Percentiles rank a stretch among this genome's conserved stretches.
Evolutionary conservation across 2,113 vertebrate species (phyloP).

Genomic region (Lophotis ruficrista): DNA sequence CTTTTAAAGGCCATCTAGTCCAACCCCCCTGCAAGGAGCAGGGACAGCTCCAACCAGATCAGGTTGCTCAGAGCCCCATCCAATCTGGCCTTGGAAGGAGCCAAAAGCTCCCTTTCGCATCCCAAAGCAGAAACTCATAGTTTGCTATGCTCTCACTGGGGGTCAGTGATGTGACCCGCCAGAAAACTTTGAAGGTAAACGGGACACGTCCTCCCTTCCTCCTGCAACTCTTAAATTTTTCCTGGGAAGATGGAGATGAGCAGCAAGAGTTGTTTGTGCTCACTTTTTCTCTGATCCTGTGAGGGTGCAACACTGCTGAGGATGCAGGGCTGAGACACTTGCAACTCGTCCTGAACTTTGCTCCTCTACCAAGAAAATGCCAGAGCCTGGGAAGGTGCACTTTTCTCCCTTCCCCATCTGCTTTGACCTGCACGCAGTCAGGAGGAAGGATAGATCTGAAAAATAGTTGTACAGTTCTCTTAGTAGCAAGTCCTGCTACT

Average conservation of each 20-base stretch:
- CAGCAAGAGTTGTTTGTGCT: neutral
- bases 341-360: neutral
- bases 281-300: neutral
- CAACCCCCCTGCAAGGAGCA: no score
- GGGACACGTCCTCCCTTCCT: fast-evolving
- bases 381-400: neutral
- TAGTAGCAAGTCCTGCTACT: neutral
- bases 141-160: neutral
- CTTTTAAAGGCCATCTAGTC: no score
- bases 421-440: neutral
- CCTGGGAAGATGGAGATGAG: neutral
- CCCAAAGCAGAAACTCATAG: neutral
- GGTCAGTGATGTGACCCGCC: neutral
- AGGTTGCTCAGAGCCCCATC: no score
- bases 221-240: neutral
- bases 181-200: neutral
- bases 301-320: neutral
- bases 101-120: neutral
- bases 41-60: no score
- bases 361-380: neutral
- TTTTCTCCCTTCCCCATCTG: neutral
- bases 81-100: neutral
- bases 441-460: neutral
- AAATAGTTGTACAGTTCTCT: neutral
- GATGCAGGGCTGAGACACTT: neutral